Conservation (phyloP, 2,113 vertebrate genomes). For the Pimephales promelas region DNA sequence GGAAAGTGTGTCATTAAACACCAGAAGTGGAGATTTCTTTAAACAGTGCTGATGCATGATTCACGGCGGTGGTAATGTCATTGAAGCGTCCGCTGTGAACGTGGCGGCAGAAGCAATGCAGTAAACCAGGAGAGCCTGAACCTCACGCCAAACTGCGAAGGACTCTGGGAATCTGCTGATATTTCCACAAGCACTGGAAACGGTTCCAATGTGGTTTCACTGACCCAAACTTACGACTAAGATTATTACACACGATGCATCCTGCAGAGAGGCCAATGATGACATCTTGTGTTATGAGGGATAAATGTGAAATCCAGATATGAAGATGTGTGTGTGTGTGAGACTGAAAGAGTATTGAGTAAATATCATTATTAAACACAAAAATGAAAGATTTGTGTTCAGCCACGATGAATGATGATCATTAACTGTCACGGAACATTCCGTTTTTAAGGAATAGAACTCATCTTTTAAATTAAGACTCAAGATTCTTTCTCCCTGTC, state of each 20-base stretch:
- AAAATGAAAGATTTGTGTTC: neutral
- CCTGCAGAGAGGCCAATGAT: neutral
- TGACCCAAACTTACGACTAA: conserved; percentile 66
- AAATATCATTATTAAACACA: neutral
- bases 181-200: conserved; percentile 1
- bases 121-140: neutral
- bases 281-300: conserved; percentile 63
- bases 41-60: neutral
- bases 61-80: neutral
- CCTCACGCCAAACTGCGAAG: neutral
- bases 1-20: neutral
- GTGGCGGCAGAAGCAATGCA: neutral
- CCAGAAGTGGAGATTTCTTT: conserved; percentile 1
- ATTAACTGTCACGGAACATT: neutral
- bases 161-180: conserved; percentile 1
- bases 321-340: neutral
- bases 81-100: neutral
- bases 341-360: neutral
- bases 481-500: neutral
- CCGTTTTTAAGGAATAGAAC: neutral
- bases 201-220: conserved; percentile 51
- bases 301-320: conserved; percentile 61
- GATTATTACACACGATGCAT: neutral
- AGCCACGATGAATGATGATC: neutral
- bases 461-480: neutral